A percentile compares a stretch with the other conserved stretches of the same genome.
These are phyloP conservation scores for Euplagia quadripunctaria DNA, from an alignment of 2,888 invertebrate genomes.

Conservation along the genomic window DNA sequence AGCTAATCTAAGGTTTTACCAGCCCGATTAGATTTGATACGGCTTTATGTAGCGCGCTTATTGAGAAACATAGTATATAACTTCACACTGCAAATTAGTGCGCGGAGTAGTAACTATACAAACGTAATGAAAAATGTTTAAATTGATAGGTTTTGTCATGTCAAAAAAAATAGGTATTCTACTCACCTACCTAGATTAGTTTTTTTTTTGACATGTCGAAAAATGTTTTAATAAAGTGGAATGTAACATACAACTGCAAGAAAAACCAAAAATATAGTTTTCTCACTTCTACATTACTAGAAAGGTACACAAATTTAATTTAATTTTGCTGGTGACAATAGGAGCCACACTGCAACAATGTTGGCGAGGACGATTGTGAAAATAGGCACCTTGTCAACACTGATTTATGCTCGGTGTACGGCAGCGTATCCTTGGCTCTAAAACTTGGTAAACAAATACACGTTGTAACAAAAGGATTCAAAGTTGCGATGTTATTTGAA, in stretches of 20 bases:
- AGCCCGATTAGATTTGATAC: background rate
- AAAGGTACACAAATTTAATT: background rate
- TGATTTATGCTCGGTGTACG: constrained; percentile 60
- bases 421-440: constrained; percentile 61
- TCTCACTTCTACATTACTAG: no score
- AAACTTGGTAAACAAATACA: constrained; percentile 57
- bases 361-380: constrained; percentile 63
- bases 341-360: constrained; percentile 17
- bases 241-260: no score
- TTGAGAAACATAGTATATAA: background rate
- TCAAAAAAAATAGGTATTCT: no score
- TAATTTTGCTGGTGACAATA: background rate
- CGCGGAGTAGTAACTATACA: background rate
- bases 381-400: constrained; percentile 63
- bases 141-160: background rate
- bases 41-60: background rate
- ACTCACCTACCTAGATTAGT: no score
- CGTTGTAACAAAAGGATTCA: constrained; percentile 52
- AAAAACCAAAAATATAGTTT: no score
- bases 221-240: no score
- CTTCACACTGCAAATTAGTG: background rate
- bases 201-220: no score
- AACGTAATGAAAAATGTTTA: background rate
- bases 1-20: background rate
- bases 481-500: constrained; percentile 50